Percentiles rank a stretch among this genome's conserved stretches.
Evolutionary conservation across 2,888 invertebrate species (phyloP).

Genomic region (Pyrgus malvae): DNA sequence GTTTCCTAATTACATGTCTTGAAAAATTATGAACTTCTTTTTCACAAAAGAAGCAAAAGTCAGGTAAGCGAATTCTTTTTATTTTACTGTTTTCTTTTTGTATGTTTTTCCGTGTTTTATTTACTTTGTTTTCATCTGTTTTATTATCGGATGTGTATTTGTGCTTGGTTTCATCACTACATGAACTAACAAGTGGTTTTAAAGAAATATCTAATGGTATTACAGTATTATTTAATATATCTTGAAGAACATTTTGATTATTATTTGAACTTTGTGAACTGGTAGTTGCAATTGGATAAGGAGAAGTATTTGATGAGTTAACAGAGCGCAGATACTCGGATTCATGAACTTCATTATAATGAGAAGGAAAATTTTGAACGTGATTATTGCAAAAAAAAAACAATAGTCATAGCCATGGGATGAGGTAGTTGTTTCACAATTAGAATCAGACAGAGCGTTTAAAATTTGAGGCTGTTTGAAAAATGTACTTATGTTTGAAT

Average conservation of each 20-base stretch:
- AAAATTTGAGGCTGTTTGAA: too few species aligned
- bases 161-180: not conserved
- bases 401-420: too few species aligned
- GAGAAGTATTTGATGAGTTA: not conserved
- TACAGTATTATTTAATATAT: not conserved
- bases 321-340: not conserved
- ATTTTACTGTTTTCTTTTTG: not conserved
- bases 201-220: not conserved
- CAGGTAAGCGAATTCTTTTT: not conserved
- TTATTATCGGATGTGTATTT: not conserved
- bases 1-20: conserved; percentile 11
- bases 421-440: too few species aligned
- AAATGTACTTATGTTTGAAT: too few species aligned
- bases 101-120: not conserved
- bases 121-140: conserved; percentile 2
- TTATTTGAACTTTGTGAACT: not conserved
- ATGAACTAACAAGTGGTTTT: not conserved
- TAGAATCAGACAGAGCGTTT: too few species aligned
- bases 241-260: not conserved
- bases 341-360: too few species aligned
- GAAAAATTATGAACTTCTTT: not conserved
- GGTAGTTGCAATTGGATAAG: not conserved
- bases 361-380: too few species aligned
- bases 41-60: not conserved
- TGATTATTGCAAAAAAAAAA: too few species aligned